phyloP scores from a whole-genome alignment of 2,113 vertebrate genomes.

The Rallus limicola region DNA sequence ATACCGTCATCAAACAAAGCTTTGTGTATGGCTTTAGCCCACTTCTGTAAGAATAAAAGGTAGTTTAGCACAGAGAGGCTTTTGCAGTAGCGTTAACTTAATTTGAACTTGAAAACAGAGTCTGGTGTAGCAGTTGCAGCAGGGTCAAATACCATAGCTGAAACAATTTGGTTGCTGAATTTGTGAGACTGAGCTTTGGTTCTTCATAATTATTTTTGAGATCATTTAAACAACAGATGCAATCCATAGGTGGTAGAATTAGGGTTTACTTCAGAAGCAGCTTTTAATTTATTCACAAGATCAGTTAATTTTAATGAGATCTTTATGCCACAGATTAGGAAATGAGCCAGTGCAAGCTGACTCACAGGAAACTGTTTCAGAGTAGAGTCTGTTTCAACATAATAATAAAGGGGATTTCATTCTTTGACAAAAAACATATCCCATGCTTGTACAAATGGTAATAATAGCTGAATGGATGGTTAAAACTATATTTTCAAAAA shows the following conservation, averaged over 20 bases:
- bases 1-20: too few relatives aligned
- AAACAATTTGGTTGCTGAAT: neutral
- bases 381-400: neutral
- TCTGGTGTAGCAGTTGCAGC: neutral
- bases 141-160: neutral
- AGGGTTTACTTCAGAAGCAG: neutral
- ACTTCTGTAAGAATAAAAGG: neutral
- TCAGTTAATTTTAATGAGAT: neutral
- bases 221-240: neutral
- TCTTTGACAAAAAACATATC: neutral
- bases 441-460: neutral
- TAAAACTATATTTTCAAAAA: neutral
- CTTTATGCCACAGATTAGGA: neutral
- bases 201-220: neutral
- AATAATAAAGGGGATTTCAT: neutral
- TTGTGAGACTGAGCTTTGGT: neutral
- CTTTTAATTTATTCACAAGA: neutral
- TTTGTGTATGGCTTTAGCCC: too few relatives aligned
- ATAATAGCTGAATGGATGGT: neutral
- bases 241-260: neutral
- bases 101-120: neutral
- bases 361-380: constrained; percentile 7
- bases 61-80: neutral
- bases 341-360: neutral
- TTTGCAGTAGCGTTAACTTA: neutral